Evolutionary conservation across 2,797 vertebrate genomes (phyloP), one percentile per base, ranked within the genome.

Genomic region (Pygocentrus nattereri): DNA sequence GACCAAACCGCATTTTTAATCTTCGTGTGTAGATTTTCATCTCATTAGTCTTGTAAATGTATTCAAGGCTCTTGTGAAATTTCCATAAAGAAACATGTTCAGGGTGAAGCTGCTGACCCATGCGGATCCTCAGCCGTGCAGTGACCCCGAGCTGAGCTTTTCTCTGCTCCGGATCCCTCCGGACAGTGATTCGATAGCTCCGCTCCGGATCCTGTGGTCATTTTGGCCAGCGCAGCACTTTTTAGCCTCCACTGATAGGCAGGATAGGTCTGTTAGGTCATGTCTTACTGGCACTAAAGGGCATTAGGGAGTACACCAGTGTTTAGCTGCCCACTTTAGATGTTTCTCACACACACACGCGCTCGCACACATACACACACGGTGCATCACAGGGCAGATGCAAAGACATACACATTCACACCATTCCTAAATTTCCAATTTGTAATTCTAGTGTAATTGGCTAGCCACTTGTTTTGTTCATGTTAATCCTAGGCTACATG

Each of bases 131-230:
- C 89, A 88, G 83, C 90, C 80, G 88, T 90, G 92, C 92, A 92
- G 89, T 89, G 90, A 91, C 85, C 86, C 90, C 93, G 92, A 91
- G 92, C 93, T 91, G 87, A 85, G 92, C 91, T 91, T 90, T 38
- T 44, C 86, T 62, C 86, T 83, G 76, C 47, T 85, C 85, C 76
- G 76, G 86, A 80, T 92, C 91, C 88, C 91, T 69, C 87, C 86
- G 87, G 91, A 84, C 88, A 81, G 90, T 79, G 86, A 89, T 87
- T 87, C 81, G 91, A 91, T 88, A 88, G 86, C 89, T 85, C 85
- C 80, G 76, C 2, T 31, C 56, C 58, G 18, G 88, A 83, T 80
- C 82, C 84, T 88, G 54, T 89, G 88, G 79, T 89, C 83, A 88
- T 88, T 90, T 86, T 81, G 78, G 85, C 90, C 76, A 91, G 85